Percentiles rank a stretch among this genome's conserved stretches.
Evolutionary conservation across 1,140 invertebrate genomes (phyloP).

Genomic region (Neodiprion fabricii): DNA sequence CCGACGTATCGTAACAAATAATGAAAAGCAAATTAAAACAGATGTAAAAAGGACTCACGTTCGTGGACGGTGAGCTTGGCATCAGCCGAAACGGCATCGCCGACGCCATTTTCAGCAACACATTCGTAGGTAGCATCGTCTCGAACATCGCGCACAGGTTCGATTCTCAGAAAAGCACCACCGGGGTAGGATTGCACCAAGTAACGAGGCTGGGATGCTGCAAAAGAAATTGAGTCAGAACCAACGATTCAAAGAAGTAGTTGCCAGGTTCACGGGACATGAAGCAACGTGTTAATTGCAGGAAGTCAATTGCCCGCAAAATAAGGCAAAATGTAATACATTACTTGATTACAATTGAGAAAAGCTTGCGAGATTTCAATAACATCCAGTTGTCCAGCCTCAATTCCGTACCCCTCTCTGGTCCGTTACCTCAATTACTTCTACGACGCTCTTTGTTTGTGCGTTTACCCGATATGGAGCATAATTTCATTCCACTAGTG

Average conservation of each 20-base stretch:
- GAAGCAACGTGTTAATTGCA: not conserved
- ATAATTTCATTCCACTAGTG: too few relatives aligned
- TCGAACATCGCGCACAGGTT: conserved; percentile 81
- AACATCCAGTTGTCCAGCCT: too few relatives aligned
- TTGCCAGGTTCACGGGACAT: not conserved
- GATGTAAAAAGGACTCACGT: conserved; percentile 67
- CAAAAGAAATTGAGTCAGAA: conserved; percentile 21
- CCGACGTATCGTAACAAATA: too few relatives aligned
- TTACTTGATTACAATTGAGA: not conserved
- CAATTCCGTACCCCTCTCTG: too few relatives aligned
- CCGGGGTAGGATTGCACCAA: conserved; percentile 70
- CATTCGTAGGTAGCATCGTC: conserved; percentile 95
- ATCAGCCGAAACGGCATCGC: conserved; percentile 88
- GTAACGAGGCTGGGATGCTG: conserved; percentile 76
- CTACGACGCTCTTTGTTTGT: too few relatives aligned
- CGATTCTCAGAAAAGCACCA: conserved; percentile 89
- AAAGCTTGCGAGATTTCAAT: not conserved
- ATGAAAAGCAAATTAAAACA: too few relatives aligned
- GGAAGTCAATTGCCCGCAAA: not conserved
- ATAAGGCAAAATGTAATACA: too few relatives aligned
- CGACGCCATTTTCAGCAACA: conserved; percentile 94
- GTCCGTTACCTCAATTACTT: too few relatives aligned
- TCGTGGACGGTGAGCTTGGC: conserved; percentile 88
- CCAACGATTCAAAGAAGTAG: conserved; percentile 11
- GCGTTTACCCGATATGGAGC: too few relatives aligned